These are phyloP conservation scores for Nomada goodeniana DNA, from an alignment of 2,888 invertebrate species.

Conservation along the genomic window DNA sequence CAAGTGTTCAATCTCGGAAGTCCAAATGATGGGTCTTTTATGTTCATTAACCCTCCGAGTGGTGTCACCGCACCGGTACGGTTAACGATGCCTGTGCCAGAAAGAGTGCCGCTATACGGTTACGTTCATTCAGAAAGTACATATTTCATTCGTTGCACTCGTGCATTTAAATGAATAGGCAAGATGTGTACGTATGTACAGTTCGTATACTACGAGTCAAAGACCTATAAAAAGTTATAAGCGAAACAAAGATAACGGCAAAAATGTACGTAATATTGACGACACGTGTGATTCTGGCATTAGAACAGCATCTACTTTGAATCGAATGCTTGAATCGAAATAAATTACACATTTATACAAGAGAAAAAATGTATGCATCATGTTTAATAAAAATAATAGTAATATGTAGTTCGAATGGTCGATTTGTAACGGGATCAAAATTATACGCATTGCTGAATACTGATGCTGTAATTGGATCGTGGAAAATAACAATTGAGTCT, in stretches of 20 bases:
- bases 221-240: constrained; percentile 31
- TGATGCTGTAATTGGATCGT: background rate
- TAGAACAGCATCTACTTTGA: background rate
- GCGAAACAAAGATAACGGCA: constrained; percentile 41
- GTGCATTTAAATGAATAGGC: constrained; percentile 55
- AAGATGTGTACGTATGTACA: constrained; percentile 3
- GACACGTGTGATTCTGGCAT: background rate
- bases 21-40: constrained; percentile 56
- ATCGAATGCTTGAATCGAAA: background rate
- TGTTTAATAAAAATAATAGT: background rate
- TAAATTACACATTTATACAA: background rate
- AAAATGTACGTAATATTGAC: constrained; percentile 14
- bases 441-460: background rate
- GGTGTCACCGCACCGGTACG: constrained; percentile 51
- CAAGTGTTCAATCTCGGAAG: constrained; percentile 57
- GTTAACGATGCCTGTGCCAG: constrained; percentile 54
- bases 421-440: background rate
- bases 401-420: background rate
- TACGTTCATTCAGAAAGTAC: constrained; percentile 57
- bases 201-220: constrained; percentile 43
- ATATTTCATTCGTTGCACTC: constrained; percentile 35
- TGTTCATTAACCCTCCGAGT: constrained; percentile 53
- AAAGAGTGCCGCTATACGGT: constrained; percentile 54
- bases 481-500: background rate
- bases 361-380: background rate